Evolutionary conservation across 2,113 vertebrate genomes (phyloP).

Genomic region (Chamaea fasciata): DNA sequence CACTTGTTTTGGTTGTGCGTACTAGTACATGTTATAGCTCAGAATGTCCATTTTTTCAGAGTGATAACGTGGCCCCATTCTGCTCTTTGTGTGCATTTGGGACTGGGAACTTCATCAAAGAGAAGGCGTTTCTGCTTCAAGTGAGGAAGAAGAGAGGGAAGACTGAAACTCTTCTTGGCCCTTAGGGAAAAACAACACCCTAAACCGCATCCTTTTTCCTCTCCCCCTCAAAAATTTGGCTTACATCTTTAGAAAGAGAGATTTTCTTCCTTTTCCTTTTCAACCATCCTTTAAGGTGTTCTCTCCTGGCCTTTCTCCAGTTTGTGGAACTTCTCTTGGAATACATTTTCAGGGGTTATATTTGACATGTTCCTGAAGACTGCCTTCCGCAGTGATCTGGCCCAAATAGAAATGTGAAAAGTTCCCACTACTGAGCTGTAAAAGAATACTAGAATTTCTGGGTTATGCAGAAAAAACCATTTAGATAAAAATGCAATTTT

Average conservation of each 20-base stretch:
- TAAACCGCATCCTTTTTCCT: background rate
- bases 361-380: constrained; percentile 10
- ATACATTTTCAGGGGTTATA: constrained; percentile 4
- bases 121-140: background rate
- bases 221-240: background rate
- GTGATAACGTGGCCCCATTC: background rate
- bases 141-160: background rate
- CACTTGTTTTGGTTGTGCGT: background rate
- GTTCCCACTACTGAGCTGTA: constrained; percentile 64
- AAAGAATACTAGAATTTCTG: constrained; percentile 67
- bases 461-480: constrained; percentile 70
- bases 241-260: background rate
- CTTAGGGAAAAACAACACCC: background rate
- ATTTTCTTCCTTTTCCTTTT: background rate
- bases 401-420: constrained; percentile 46
- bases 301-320: constrained; percentile 9
- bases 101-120: background rate
- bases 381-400: background rate
- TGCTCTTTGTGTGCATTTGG: background rate
- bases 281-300: background rate
- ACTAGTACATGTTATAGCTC: background rate
- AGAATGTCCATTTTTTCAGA: background rate
- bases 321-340: background rate
- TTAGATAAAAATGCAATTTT: constrained; percentile 78
- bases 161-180: background rate